phyloP scores from a whole-genome alignment of 1,140 invertebrate species.

The Dreissena polymorpha region DNA sequence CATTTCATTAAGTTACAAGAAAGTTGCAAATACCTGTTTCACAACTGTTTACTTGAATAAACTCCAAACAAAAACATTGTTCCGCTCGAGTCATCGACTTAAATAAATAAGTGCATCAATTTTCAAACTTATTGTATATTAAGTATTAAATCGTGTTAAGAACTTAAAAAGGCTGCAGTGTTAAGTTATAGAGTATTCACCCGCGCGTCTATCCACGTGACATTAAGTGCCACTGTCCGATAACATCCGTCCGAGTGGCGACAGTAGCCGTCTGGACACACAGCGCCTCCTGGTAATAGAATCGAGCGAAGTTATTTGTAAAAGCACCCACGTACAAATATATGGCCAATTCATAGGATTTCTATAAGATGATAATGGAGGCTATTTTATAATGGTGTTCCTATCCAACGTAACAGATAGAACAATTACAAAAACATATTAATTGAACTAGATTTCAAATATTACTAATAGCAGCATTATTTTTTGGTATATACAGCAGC shows the following conservation, averaged over 20 bases:
- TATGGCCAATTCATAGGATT: no score
- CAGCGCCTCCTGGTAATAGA: no score
- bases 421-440: no score
- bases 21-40: background rate
- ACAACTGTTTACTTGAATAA: background rate
- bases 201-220: slow-evolving; percentile 38
- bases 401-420: no score
- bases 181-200: background rate
- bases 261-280: slow-evolving; percentile 45
- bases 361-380: no score
- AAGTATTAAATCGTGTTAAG: background rate
- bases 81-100: background rate
- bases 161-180: background rate
- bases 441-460: no score
- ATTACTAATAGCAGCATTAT: no score
- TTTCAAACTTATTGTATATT: background rate
- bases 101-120: background rate
- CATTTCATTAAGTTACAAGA: background rate
- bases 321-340: no score
- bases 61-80: background rate
- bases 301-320: no score
- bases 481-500: no score
- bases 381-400: no score
- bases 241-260: slow-evolving; percentile 42
- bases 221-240: slow-evolving; percentile 14